Conservation (phyloP, 2,888 invertebrate species). For the Bellardia bayeri region DNA sequence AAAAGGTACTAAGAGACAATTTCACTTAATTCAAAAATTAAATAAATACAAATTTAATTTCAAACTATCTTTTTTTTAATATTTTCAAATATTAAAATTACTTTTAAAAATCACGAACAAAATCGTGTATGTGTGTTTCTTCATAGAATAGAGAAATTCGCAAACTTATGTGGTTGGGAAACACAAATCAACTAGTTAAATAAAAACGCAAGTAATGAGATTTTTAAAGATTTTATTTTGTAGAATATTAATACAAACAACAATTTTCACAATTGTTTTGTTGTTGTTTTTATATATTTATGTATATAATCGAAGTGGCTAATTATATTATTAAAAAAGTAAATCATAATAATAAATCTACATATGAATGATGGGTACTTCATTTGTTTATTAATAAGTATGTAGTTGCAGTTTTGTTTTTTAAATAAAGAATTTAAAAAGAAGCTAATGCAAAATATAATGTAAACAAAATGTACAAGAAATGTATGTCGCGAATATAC, state of each 20-base stretch:
- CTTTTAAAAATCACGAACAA: too few relatives aligned
- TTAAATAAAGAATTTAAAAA: neutral
- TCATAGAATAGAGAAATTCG: too few relatives aligned
- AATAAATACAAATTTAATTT: too few relatives aligned
- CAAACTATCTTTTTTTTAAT: too few relatives aligned
- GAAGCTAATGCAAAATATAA: constrained; percentile 34
- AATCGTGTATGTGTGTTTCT: too few relatives aligned
- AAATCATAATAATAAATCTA: constrained; percentile 42
- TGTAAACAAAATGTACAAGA: constrained; percentile 36
- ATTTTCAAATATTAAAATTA: too few relatives aligned
- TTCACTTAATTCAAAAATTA: too few relatives aligned
- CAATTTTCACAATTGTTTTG: constrained; percentile 50
- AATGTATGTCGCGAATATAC: constrained; percentile 50
- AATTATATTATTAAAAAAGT: constrained; percentile 41
- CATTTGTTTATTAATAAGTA: constrained; percentile 36
- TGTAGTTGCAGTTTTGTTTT: neutral
- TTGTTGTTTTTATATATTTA: constrained; percentile 19
- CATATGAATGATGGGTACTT: constrained; percentile 12
- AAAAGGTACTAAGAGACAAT: too few relatives aligned
- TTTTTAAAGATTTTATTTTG: constrained; percentile 53
- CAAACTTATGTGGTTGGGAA: too few relatives aligned
- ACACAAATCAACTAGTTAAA: neutral
- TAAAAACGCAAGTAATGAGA: constrained; percentile 29
- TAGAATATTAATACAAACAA: constrained; percentile 50
- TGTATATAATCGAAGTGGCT: constrained; percentile 23